Evolutionary conservation across 2,113 vertebrate species (phyloP), one percentile per base, ranked within the genome.

Genomic region (Saimiri boliviensis): DNA sequence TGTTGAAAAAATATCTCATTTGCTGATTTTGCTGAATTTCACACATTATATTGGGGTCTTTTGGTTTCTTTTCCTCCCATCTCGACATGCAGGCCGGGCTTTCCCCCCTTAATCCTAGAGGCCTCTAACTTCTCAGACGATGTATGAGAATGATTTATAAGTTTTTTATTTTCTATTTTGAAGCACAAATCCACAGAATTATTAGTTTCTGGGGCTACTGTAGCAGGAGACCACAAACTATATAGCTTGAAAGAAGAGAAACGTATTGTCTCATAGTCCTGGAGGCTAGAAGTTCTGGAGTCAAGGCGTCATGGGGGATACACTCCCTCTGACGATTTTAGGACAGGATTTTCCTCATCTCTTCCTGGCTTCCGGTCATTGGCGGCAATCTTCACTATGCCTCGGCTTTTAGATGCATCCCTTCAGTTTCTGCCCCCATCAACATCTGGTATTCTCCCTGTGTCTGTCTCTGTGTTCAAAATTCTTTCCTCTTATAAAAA

Each of bases 131-230:
- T 76, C 60, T 52, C 89, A 45, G 19, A 3, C 6, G 60, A 35
- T 49, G 25, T 19, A 4, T 17, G 40, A 25, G 37, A 58, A 81
- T 35, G 40, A 30, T 1, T 10, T 2, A 1, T 5, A 20, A 56
- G 20, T 19, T 80, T 80, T 27, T 30, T 45, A 8, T n/a, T 66
- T 42, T 74, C 52, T 45, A 1, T 40, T 40, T n/a, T 37, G 71
- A 85, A 73, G 45, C 32, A 3, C 16, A 8, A 32, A 37, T 0
- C 0, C 7, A 19, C 25, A 58, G 47, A 13, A 9, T 19, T 17
- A 7, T 37, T 13, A 3, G 20, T 16, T 10, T n/a, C 21, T 3
- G 8, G 30, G 58, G 3, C 17, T 0, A 2, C 60, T 0, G 0
- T 27, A 37, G n/a, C 9, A 4, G 0, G 11, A 10, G 1, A 3